phyloP scores from a whole-genome alignment of 2,113 vertebrate genomes.

The Grammomys surdaster region DNA sequence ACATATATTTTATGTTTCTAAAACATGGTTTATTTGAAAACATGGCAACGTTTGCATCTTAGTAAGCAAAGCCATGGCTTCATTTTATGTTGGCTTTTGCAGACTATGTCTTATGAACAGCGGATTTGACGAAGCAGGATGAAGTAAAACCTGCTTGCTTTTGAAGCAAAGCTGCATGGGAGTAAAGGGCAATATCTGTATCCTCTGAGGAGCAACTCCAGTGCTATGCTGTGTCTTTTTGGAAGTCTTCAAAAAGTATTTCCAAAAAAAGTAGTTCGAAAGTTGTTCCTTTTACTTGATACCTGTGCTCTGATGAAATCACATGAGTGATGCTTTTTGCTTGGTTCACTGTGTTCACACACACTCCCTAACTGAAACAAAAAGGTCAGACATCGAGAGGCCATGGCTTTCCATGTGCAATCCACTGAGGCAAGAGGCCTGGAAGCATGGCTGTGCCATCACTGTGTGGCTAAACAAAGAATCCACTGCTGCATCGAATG shows the following conservation, averaged over 20 bases:
- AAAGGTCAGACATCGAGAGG: constrained; percentile 48
- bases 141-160: neutral
- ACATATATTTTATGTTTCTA: constrained; percentile 51
- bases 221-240: neutral
- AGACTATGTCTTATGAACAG: constrained; percentile 21
- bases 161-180: constrained; percentile 45
- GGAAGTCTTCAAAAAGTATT: neutral
- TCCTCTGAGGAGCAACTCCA: constrained; percentile 19
- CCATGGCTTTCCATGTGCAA: neutral
- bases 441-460: neutral
- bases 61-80: constrained; percentile 62
- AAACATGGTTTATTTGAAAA: constrained; percentile 73
- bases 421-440: constrained; percentile 8
- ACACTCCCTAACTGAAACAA: neutral
- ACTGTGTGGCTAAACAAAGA: constrained; percentile 58
- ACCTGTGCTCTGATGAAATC: constrained; percentile 20
- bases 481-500: neutral
- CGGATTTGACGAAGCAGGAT: neutral
- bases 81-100: constrained; percentile 58
- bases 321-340: neutral
- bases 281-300: constrained; percentile 13
- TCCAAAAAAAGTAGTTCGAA: constrained; percentile 26
- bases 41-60: constrained; percentile 32
- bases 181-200: neutral
- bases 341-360: neutral